Evolutionary conservation across 2,888 invertebrate species (phyloP).

Genomic region (Torymus auratus): DNA sequence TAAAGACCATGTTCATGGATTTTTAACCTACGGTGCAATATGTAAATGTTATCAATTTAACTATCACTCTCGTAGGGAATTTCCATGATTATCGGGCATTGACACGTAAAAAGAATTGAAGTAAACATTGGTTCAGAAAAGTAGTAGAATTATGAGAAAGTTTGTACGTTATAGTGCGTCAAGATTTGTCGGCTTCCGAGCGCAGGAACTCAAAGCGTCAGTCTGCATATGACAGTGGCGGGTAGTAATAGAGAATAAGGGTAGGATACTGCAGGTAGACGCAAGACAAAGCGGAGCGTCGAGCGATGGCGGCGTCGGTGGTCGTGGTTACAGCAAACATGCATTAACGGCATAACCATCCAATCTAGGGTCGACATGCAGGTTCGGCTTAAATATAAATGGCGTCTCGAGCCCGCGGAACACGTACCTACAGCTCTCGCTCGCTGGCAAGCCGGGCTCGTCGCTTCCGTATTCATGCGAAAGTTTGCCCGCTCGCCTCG

Average conservation of each 20-base stretch:
- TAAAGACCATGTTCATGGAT: constrained; percentile 8
- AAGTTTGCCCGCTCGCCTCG: constrained; percentile 71
- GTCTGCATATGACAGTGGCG: too few relatives aligned
- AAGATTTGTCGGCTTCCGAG: too few relatives aligned
- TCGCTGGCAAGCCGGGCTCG: too few relatives aligned
- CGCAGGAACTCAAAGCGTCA: too few relatives aligned
- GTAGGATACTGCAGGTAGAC: background rate
- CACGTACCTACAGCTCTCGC: background rate
- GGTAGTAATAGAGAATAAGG: too few relatives aligned
- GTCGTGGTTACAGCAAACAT: constrained; percentile 59
- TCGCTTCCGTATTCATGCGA: constrained; percentile 73
- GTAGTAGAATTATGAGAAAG: too few relatives aligned
- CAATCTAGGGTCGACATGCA: constrained; percentile 66
- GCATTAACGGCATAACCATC: constrained; percentile 71
- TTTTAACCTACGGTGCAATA: background rate
- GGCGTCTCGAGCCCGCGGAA: constrained; percentile 64
- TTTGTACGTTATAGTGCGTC: too few relatives aligned
- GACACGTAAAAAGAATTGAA: too few relatives aligned
- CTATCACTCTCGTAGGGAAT: background rate
- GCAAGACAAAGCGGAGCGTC: background rate
- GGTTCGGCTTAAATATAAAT: constrained; percentile 73
- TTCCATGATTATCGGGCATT: background rate
- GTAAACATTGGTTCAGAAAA: too few relatives aligned
- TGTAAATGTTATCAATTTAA: constrained; percentile 24
- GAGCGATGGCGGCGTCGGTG: background rate